phyloP scores from a whole-genome alignment of 1,140 invertebrate species.

The Lasioglossum baleicum region DNA sequence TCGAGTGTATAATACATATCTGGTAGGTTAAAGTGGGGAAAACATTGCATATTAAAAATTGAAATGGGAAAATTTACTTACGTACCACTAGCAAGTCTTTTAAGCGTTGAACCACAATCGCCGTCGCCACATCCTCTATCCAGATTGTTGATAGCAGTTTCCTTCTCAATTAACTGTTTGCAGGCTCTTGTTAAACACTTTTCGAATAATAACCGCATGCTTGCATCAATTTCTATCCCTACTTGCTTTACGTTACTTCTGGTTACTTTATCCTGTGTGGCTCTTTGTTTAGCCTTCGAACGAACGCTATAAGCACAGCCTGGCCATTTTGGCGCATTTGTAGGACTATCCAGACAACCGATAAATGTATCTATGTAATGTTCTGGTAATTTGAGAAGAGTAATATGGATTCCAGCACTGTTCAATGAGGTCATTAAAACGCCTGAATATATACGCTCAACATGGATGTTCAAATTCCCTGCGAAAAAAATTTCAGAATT shows the following conservation, averaged over 20 bases:
- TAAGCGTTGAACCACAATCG: slow-evolving; percentile 89
- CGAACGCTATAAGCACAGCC: slow-evolving; percentile 74
- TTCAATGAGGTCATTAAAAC: slow-evolving; percentile 90
- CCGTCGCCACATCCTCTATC: slow-evolving; percentile 90
- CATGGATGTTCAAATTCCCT: slow-evolving; percentile 81
- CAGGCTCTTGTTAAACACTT: slow-evolving; percentile 79
- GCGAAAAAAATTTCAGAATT: slow-evolving; percentile 6
- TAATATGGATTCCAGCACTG: slow-evolving; percentile 89
- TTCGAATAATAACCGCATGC: too few relatives aligned
- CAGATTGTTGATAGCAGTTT: slow-evolving; percentile 84
- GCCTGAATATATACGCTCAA: slow-evolving; percentile 86
- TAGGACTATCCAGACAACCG: slow-evolving; percentile 81
- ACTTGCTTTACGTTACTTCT: slow-evolving; percentile 38
- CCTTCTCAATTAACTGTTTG: slow-evolving; percentile 80
- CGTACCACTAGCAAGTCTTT: slow-evolving; percentile 82
- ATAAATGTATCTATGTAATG: slow-evolving; percentile 78
- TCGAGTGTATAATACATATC: too few relatives aligned
- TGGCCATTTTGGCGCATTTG: slow-evolving; percentile 83
- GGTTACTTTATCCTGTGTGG: slow-evolving; percentile 36
- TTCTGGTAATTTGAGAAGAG: slow-evolving; percentile 83
- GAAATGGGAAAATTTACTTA: neutral
- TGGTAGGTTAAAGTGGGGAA: too few relatives aligned
- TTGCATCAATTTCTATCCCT: slow-evolving; percentile 52
- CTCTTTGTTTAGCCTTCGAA: neutral
- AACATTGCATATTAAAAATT: neutral